phyloP scores from a whole-genome alignment of 1,140 invertebrate genomes.

The Rhizoglyphus robini region DNA sequence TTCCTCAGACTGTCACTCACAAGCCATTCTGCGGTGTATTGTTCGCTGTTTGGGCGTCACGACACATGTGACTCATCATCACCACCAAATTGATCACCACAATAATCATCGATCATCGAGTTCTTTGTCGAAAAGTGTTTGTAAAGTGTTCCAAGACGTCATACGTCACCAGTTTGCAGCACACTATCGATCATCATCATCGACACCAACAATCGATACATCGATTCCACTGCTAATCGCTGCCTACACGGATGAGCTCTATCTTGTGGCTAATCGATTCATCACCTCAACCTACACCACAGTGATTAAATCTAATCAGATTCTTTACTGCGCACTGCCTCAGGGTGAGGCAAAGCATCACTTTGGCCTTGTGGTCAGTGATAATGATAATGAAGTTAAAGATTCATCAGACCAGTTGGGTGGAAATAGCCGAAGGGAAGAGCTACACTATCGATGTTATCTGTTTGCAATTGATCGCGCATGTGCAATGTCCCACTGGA shows the following conservation, averaged over 20 bases:
- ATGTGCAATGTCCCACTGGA: constrained; percentile 38
- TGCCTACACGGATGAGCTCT: neutral
- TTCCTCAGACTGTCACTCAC: neutral
- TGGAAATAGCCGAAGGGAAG: neutral
- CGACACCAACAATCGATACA: no score
- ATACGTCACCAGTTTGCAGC: neutral
- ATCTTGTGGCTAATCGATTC: neutral
- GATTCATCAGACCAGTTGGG: no score
- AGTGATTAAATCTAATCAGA: neutral
- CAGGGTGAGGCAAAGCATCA: neutral
- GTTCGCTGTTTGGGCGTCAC: constrained; percentile 79
- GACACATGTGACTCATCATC: neutral
- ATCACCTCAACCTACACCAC: neutral
- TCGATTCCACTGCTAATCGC: neutral
- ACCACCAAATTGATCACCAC: neutral
- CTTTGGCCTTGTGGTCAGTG: neutral
- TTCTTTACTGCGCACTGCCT: neutral
- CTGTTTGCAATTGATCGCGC: neutral
- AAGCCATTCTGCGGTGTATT: constrained; percentile 54
- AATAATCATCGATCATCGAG: neutral
- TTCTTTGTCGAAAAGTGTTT: neutral
- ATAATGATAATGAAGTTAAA: neutral
- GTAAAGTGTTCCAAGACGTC: no score
- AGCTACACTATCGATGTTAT: neutral
- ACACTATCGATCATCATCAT: neutral